Conservation (phyloP, 2,113 vertebrate genomes). For the Chamaea fasciata region DNA sequence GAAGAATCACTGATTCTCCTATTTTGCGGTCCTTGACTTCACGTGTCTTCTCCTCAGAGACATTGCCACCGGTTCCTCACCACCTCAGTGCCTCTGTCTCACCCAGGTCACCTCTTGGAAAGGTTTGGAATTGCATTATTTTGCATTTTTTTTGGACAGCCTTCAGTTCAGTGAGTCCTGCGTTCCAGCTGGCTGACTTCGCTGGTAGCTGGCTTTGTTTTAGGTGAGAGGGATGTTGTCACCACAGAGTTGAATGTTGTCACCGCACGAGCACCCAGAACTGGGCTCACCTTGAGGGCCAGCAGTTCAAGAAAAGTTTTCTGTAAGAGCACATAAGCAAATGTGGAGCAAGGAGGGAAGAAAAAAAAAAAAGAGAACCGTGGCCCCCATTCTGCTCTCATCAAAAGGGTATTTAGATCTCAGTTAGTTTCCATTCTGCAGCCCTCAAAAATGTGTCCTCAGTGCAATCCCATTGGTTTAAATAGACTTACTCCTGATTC, state of each 20-base stretch:
- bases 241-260: background rate
- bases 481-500: conserved; percentile 29
- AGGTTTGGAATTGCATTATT: background rate
- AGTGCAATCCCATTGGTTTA: background rate
- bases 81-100: background rate
- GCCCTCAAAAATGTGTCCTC: conserved; percentile 23
- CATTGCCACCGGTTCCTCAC: background rate
- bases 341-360: background rate
- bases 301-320: background rate
- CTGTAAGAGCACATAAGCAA: background rate
- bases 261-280: background rate
- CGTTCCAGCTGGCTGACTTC: background rate
- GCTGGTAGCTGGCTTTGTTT: background rate
- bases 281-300: background rate
- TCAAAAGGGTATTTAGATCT: background rate
- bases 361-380: background rate
- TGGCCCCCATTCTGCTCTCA: background rate
- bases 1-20: background rate
- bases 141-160: background rate
- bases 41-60: background rate
- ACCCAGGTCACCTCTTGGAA: background rate
- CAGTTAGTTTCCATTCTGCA: background rate
- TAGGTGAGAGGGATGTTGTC: background rate
- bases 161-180: background rate
- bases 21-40: background rate